Evolutionary conservation across 2,888 invertebrate species (phyloP), one percentile per base, ranked within the genome.

Genomic region (Alviniconcha strummeri): DNA sequence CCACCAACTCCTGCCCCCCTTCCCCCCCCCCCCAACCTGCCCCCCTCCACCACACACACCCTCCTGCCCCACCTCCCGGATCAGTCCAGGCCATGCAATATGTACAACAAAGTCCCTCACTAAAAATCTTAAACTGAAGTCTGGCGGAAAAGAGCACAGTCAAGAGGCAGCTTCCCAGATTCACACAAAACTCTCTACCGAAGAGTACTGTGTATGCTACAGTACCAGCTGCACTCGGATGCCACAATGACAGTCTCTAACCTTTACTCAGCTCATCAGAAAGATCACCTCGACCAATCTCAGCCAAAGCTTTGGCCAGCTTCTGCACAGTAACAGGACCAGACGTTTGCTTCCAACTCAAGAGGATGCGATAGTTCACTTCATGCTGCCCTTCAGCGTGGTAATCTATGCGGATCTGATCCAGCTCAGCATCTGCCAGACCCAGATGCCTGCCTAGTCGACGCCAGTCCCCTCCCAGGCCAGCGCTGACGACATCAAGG

Each of bases 361-460:
- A 60, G 69, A 82, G 19, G 17, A 82, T 19, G 52, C 77, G 82
- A 19, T 82, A 82, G 77, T 82, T 82, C n/a, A 82, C 52, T 67
- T 82, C 82, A 52, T 82, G 82, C 77, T 82, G 82, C 11, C 82
- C 82, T 1, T 82, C 82, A 2, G 4, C n/a, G 2, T 6, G 54
- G 82, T n/a, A 82, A 55, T 82, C 82, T 19, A 60, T 17, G 9
- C 67, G 8, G 15, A 82, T 77, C 56, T 77, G 82, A n/a, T 77
- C 56, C 67, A 82, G 77, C 56, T 7, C 0, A 17, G 77, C 0
- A 11, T 82, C 57, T 0, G 60, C 19, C 55, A 82, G 55, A 15
- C 75, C 56, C n/a, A 82, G 56, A 3, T 15, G 19, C 9, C 64
- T 8, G 15, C 82, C 82, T 52, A 82, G 77, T 7, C 11, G 64